Conservation (phyloP, 2,888 invertebrate species). For the Poecilus cupreus region DNA sequence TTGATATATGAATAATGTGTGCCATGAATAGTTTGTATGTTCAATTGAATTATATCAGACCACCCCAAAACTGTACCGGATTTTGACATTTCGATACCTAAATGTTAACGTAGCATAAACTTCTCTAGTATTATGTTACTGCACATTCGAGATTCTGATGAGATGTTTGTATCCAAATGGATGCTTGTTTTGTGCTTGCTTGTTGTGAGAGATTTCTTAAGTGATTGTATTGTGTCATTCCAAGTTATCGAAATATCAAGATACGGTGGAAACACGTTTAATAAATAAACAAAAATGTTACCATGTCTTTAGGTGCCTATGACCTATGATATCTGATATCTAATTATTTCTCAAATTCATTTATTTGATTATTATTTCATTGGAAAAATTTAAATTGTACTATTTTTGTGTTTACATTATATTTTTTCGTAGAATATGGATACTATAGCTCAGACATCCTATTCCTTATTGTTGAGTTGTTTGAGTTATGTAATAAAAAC, state of each 20-base stretch:
- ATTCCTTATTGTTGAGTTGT: conserved; percentile 43
- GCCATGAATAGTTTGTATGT: conserved; percentile 71
- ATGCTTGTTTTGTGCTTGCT: conserved; percentile 35
- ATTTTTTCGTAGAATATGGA: conserved; percentile 42
- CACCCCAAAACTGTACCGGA: conserved; percentile 64
- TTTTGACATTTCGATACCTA: conserved; percentile 49
- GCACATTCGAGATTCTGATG: conserved; percentile 32
- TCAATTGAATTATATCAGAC: conserved; percentile 63
- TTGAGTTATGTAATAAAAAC: conserved; percentile 48
- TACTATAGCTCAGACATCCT: conserved; percentile 53
- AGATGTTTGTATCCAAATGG: conserved; percentile 26
- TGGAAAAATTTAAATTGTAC: conserved; percentile 64
- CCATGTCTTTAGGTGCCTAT: conserved; percentile 70
- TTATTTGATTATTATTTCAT: conserved; percentile 58
- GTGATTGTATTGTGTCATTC: conserved; percentile 60
- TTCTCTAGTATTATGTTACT: conserved; percentile 7
- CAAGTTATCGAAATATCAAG: conserved; percentile 56
- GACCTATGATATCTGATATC: conserved; percentile 62
- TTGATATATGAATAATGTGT: conserved; percentile 67
- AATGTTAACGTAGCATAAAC: conserved; percentile 33
- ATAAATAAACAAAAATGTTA: conserved; percentile 65
- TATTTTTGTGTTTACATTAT: conserved; percentile 67
- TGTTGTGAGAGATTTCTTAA: conserved; percentile 33
- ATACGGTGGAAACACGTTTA: conserved; percentile 47
- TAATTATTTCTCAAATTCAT: conserved; percentile 60